Evolutionary conservation across 2,113 vertebrate species (phyloP).

Genomic region (Mirza zaza): DNA sequence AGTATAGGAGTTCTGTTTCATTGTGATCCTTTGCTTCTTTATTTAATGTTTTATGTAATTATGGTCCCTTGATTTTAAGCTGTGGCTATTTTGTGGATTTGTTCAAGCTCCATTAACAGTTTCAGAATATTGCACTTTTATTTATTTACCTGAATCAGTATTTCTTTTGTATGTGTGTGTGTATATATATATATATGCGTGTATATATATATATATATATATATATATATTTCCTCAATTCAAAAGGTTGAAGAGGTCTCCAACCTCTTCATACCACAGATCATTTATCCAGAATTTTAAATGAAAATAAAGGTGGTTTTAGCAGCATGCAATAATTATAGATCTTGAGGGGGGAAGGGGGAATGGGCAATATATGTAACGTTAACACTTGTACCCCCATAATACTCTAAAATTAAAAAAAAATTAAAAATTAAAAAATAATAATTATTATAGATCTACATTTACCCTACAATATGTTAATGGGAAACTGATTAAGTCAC

Average conservation of each 20-base stretch:
- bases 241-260: slow-evolving; percentile 9
- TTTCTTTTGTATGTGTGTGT: not conserved
- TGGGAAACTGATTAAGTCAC: slow-evolving; percentile 20
- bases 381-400: no score
- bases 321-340: slow-evolving; percentile 23
- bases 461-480: slow-evolving; percentile 32
- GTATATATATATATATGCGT: no score
- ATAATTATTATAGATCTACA: not conserved
- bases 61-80: slow-evolving; percentile 5
- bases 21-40: slow-evolving; percentile 28
- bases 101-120: not conserved
- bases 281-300: not conserved
- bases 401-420: no score
- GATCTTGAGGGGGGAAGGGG: not conserved
- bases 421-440: no score
- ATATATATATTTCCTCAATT: not conserved
- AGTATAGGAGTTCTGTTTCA: not conserved
- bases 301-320: slow-evolving; percentile 45
- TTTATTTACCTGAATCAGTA: not conserved
- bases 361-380: no score
- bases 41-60: not conserved
- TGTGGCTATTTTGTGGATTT: not conserved
- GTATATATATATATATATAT: not conserved
- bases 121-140: slow-evolving; percentile 39
- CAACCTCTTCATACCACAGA: not conserved